Percentiles rank a stretch among this genome's conserved stretches.
phyloP scores from a whole-genome alignment of 1,140 invertebrate genomes.

The Drosophila tristis region DNA sequence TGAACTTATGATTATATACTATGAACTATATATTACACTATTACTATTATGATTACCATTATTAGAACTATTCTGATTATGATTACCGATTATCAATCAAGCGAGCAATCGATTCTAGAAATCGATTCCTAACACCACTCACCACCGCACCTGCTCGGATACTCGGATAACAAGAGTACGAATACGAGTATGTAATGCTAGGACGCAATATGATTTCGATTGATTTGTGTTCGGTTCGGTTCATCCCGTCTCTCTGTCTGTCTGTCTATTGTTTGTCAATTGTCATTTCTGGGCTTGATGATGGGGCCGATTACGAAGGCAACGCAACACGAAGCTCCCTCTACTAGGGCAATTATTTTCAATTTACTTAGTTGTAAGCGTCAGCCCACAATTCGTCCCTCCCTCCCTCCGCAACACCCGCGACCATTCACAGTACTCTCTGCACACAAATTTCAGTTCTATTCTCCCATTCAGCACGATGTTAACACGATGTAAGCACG shows the following conservation, averaged over 20 bases:
- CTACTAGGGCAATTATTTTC: slow-evolving; percentile 34
- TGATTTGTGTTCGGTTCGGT: not conserved
- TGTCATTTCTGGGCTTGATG: slow-evolving; percentile 12
- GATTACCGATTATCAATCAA: slow-evolving; percentile 16
- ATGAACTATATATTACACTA: slow-evolving; percentile 72
- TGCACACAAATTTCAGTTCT: too few relatives aligned
- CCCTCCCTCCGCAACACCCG: too few relatives aligned
- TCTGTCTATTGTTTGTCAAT: not conserved
- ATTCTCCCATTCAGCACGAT: too few relatives aligned
- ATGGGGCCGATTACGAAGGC: not conserved
- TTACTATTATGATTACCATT: slow-evolving; percentile 48
- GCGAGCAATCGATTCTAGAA: slow-evolving; percentile 26
- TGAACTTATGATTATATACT: slow-evolving; percentile 83
- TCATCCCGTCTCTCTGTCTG: not conserved
- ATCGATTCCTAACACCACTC: not conserved
- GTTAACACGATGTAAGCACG: too few relatives aligned
- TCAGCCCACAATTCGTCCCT: too few relatives aligned
- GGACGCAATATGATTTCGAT: not conserved
- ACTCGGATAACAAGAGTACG: not conserved
- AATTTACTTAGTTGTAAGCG: slow-evolving; percentile 24
- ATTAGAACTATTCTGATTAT: slow-evolving; percentile 49
- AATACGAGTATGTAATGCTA: too few relatives aligned
- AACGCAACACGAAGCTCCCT: slow-evolving; percentile 31
- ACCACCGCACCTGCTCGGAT: not conserved
- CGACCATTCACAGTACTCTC: too few relatives aligned